phyloP scores from a whole-genome alignment of 2,888 invertebrate genomes.

The Spodoptera exigua region DNA sequence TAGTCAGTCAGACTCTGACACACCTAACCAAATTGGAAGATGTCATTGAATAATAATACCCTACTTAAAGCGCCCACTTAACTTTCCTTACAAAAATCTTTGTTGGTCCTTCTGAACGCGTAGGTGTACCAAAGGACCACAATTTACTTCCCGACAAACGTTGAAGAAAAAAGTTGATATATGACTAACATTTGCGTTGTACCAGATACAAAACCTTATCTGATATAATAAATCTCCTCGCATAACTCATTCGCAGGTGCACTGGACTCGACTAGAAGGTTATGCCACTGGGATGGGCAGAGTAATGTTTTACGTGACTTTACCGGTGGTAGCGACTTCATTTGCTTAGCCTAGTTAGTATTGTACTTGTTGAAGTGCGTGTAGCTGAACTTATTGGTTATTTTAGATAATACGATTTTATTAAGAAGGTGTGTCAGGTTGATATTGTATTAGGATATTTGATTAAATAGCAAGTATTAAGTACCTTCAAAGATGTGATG shows the following conservation, averaged over 20 bases:
- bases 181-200: conserved; percentile 48
- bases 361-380: conserved; percentile 20
- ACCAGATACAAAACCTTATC: conserved; percentile 59
- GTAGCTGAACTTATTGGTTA: not conserved
- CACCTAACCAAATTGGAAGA: no score
- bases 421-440: no score
- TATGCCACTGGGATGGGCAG: conserved; percentile 51
- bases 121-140: conserved; percentile 21
- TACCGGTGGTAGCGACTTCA: conserved; percentile 43
- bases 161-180: conserved; percentile 40
- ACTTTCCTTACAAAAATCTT: no score
- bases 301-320: conserved; percentile 50
- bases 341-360: conserved; percentile 40
- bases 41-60: not conserved
- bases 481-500: no score
- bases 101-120: not conserved
- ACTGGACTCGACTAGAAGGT: conserved; percentile 59
- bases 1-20: no score
- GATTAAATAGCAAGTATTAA: no score
- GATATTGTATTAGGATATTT: no score
- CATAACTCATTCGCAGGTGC: conserved; percentile 61
- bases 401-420: no score
- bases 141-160: conserved; percentile 10
- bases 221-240: conserved; percentile 54
- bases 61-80: not conserved